phyloP scores from a whole-genome alignment of 2,797 vertebrate species.

The Chrosomus eos region DNA sequence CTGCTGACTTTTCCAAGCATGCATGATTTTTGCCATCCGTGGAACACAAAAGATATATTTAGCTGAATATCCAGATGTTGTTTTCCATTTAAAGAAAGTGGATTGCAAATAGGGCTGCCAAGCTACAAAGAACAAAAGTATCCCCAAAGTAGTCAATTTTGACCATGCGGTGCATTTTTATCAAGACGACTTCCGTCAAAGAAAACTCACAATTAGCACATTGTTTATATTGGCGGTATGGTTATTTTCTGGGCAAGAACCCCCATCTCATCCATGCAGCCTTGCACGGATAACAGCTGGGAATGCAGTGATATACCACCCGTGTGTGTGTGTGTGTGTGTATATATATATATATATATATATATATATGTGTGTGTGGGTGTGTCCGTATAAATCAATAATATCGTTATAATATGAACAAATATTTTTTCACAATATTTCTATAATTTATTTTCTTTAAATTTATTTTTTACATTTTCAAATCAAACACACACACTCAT shows the following conservation, averaged over 20 bases:
- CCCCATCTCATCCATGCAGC: background rate
- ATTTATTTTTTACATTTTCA: background rate
- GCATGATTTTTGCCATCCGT: background rate
- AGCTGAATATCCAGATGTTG: conserved; percentile 7
- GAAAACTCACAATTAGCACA: background rate
- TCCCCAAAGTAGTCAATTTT: background rate
- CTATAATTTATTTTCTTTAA: no score
- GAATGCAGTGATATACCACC: no score
- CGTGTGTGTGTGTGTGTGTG: no score
- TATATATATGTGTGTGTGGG: accelerated
- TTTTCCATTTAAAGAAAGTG: background rate
- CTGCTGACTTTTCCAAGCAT: background rate
- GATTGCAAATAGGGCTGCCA: background rate
- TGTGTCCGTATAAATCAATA: no score
- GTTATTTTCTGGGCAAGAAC: background rate
- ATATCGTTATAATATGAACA: no score
- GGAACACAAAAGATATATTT: background rate
- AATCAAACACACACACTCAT: background rate
- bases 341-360: no score
- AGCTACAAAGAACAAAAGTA: background rate
- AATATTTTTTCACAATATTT: background rate
- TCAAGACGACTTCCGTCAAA: background rate
- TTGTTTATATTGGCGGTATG: background rate
- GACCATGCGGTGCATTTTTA: background rate
- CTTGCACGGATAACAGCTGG: no score